Base-by-base conservation (phyloP, 2,888 invertebrate genomes). In the Brachycybe producta region DNA sequence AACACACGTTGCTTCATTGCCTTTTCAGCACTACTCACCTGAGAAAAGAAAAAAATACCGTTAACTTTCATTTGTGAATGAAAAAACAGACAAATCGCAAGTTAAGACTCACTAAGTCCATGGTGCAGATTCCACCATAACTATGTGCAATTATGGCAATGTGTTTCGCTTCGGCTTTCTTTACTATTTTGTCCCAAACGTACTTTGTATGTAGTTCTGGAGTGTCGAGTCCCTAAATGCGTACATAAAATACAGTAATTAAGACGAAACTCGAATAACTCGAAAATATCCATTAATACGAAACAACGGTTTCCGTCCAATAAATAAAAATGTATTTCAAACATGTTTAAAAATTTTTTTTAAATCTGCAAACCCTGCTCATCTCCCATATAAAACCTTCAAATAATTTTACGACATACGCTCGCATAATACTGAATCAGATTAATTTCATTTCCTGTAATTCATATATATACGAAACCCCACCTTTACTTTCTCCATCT, bases 141-240 rank as follows among this genome's bases (percentile, higher is more conserved):
- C 84, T 84, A 61, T 86, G 85, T 0, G 83, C 85, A 8, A 86
- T 76, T 48, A 86, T 76, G 0, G 77, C 77, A 55, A 86, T 75
- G 44, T 74, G 70, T 34, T 73, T 67, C 0, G 80, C 79, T 52
- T 73, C 70, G 0, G 76, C 65, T 21, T 67, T 67, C 44, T 68
- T 61, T 3, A 85, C 69, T 57, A 80, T 78, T 21, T 77, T 71
- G 30, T 77, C 68, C 83, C 83, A 85, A 1, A 82, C 78, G 60
- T 78, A 77, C 1, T 63, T 61, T 0, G 75, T 74, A 65, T 86
- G 85, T 26, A 73, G 71, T 52, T 75, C 74, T 1, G 80, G 74
- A 17, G 69, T 70, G 27, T 71, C 70, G 59, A 78, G 77, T 15
- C 67, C 70, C 73, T 73, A 58, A 13, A 60, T 55, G 40, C 38